Evolutionary conservation across 2,888 invertebrate species (phyloP).

Genomic region (Calameuta idolon): DNA sequence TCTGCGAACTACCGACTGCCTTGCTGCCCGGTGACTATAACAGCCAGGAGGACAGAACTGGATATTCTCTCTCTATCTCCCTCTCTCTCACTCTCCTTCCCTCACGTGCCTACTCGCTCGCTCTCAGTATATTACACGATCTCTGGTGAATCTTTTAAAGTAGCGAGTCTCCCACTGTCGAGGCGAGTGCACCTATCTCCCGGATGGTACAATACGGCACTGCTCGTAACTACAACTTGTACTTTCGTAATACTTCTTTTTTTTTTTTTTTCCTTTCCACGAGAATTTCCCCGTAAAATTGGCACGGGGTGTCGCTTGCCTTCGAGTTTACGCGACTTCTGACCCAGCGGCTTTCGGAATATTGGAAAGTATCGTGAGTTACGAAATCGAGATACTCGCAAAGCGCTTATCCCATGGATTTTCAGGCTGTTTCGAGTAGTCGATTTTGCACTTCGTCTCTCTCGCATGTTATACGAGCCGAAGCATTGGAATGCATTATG

Average conservation of each 20-base stretch:
- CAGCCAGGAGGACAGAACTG: background rate
- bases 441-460: background rate
- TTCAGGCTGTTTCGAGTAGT: background rate
- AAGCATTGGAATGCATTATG: background rate
- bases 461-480: background rate
- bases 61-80: slow-evolving; percentile 9
- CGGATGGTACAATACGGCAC: background rate
- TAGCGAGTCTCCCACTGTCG: background rate
- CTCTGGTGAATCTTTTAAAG: background rate
- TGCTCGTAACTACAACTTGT: background rate
- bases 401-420: background rate
- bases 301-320: background rate
- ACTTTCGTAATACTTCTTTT: background rate
- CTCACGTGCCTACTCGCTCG: background rate
- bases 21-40: slow-evolving; percentile 2
- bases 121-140: background rate
- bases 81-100: slow-evolving; percentile 17
- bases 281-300: background rate
- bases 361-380: background rate
- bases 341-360: background rate
- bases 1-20: slow-evolving; percentile 15
- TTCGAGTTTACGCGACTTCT: background rate
- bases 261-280: background rate
- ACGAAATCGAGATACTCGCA: background rate
- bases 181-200: background rate